Percentiles rank a stretch among this genome's conserved stretches.
phyloP scores from a whole-genome alignment of 92 coral and sea anemone genomes.

The Isaurus tuberculatus region DNA sequence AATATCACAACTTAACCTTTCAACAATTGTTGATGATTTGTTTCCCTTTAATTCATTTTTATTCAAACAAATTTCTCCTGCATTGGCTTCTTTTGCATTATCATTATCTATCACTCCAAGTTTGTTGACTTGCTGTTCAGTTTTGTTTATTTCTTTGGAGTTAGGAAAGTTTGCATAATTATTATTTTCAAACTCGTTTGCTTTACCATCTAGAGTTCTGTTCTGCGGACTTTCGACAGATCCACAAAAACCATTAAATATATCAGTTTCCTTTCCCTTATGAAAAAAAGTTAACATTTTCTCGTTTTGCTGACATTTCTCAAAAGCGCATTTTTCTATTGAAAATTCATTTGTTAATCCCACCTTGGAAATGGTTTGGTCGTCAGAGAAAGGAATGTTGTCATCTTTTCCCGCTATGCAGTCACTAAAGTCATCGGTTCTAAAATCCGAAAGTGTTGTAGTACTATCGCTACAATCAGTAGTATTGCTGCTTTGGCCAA shows the following conservation, averaged over 20 bases:
- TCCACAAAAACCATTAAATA: not conserved
- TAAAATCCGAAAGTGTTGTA: slow-evolving; percentile 10
- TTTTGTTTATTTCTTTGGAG: slow-evolving; percentile 3
- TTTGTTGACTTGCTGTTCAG: slow-evolving; percentile 41
- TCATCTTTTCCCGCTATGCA: slow-evolving; percentile 24
- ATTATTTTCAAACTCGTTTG: slow-evolving; percentile 12
- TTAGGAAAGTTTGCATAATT: slow-evolving; percentile 34
- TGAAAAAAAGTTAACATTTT: not conserved
- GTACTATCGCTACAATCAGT: slow-evolving; percentile 12
- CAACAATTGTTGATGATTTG: not conserved
- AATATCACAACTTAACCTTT: not conserved
- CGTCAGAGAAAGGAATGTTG: slow-evolving; percentile 18
- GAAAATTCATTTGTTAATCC: slow-evolving; percentile 38
- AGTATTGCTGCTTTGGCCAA: slow-evolving; percentile 1
- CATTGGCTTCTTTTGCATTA: slow-evolving; percentile 16
- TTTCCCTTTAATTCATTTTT: slow-evolving; percentile 26
- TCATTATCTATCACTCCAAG: not conserved
- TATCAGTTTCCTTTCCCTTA: not conserved
- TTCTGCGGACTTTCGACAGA: not conserved
- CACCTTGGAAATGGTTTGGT: slow-evolving; percentile 34
- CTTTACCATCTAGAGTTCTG: not conserved
- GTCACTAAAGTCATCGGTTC: slow-evolving; percentile 24
- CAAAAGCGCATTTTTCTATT: not conserved
- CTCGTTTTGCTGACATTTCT: not conserved
- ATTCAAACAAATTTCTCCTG: not conserved